These are phyloP conservation scores for Cavia aperea DNA, from an alignment of 2,113 vertebrate genomes.

Conservation along the genomic window DNA sequence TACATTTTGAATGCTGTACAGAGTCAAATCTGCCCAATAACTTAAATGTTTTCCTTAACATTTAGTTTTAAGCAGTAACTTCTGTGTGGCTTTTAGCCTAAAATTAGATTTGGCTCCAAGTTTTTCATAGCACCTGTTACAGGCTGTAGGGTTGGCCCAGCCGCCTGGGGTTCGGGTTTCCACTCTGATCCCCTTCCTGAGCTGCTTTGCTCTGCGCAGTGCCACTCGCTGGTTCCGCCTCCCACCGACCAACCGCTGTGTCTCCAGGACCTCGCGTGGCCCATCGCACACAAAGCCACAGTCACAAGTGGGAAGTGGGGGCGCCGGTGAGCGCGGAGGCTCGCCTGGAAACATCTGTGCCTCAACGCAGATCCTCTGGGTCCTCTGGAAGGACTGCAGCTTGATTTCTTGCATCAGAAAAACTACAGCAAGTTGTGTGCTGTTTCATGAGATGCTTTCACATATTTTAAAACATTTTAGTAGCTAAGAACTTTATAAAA, in stretches of 20 bases:
- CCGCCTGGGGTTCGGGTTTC: neutral
- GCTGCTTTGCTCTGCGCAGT: no score
- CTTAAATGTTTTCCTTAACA: neutral
- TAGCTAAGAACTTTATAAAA: neutral
- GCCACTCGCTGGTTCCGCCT: no score
- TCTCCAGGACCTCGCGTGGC: neutral
- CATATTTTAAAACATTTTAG: neutral
- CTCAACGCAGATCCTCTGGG: neutral
- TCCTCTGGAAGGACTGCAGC: no score
- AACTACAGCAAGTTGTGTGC: neutral
- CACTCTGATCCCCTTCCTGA: neutral
- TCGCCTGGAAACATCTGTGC: accelerated
- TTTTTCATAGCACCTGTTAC: neutral
- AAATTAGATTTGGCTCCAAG: neutral
- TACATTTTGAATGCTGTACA: neutral
- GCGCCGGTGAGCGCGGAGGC: accelerated
- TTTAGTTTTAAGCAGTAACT: neutral
- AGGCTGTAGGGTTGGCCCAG: neutral
- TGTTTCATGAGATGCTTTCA: neutral
- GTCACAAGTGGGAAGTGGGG: accelerated
- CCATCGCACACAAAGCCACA: neutral
- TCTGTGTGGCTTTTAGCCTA: neutral
- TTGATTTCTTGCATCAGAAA: neutral
- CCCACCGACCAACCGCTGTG: no score
- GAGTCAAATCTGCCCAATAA: neutral